Evolutionary conservation across 2,888 invertebrate genomes (phyloP), one percentile per base, ranked within the genome.

Genomic region (Acrobeloides nanus): DNA sequence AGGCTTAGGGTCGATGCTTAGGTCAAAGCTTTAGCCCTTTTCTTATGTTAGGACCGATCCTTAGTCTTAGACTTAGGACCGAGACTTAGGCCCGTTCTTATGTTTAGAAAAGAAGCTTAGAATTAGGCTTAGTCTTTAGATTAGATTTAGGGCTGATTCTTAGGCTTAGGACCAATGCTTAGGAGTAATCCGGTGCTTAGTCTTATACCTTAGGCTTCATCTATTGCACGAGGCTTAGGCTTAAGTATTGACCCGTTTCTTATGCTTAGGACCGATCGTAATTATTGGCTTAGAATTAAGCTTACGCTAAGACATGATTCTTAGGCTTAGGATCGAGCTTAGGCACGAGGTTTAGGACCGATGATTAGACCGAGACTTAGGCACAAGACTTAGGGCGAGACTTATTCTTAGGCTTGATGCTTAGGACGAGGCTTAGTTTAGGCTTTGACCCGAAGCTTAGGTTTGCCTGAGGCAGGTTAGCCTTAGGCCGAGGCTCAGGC

Each of bases 321-420:
- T 48, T 50, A 52, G 49, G 26, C 55, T 55, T 56, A 55, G 53
- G 53, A 45, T 52, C 55, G 55, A 47, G 45, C 53, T 52, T 52
- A 52, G 54, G 53, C 53, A 55, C 52, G 52, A 51, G 50, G 51
- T 38, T 45, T 53, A 45, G 45, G 51, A 32, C 53, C 46, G 42
- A 50, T 50, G 50, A 50, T 49, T 49, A 49, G 50, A 39, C 48
- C 54, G 34, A 39, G 31, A n/a, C 17, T 49, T 48, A 46, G 46
- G 47, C 46, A n/a, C 55, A 52, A 47, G 45, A 44, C 55, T 52
- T 55, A n/a, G n/a, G n/a, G n/a, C n/a, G n/a, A n/a, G n/a, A n/a
- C 52, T 46, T 51, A 51, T 40, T 38, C 53, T 55, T 53, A 53
- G 54, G 53, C 53, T 50, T 51, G 49, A 46, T 27, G 38, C 39